Conservation (phyloP, 2,888 invertebrate genomes). For the Torymus aiolomorphi region DNA sequence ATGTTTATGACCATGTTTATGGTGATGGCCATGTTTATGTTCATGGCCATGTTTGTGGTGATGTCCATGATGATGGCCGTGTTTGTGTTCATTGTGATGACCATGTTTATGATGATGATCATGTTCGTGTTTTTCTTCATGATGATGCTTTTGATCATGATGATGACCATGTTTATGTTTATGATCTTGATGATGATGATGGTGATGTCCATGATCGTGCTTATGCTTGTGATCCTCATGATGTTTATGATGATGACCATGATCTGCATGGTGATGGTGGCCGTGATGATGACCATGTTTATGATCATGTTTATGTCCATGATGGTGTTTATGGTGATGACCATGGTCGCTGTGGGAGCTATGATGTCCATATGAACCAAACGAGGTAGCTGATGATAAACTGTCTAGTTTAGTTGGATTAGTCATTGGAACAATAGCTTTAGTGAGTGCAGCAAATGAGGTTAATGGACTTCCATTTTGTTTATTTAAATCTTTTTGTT, state of each 20-base stretch:
- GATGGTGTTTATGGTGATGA: conserved; percentile 31
- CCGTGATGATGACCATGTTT: conserved; percentile 26
- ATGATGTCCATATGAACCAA: neutral
- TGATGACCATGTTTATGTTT: conserved; percentile 28
- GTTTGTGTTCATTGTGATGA: conserved; percentile 43
- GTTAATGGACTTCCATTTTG: neutral
- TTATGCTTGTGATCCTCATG: conserved; percentile 17
- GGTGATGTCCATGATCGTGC: conserved; percentile 26
- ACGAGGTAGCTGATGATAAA: too few species aligned
- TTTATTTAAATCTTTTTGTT: neutral
- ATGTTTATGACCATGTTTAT: conserved; percentile 50
- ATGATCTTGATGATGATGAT: conserved; percentile 37
- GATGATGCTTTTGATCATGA: neutral
- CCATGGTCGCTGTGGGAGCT: neutral
- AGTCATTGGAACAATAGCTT: neutral
- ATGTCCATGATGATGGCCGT: conserved; percentile 35
- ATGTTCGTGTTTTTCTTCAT: conserved; percentile 12
- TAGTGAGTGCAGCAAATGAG: neutral
- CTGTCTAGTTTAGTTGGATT: neutral
- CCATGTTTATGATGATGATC: conserved; percentile 44
- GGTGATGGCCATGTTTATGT: conserved; percentile 46
- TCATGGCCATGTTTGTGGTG: conserved; percentile 40
- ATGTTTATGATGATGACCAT: conserved; percentile 37
- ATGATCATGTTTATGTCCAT: conserved; percentile 29
- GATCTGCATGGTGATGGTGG: conserved; percentile 36